Base-by-base conservation (phyloP, 2,888 invertebrate genomes). In the Drosophila neutralis region DNA sequence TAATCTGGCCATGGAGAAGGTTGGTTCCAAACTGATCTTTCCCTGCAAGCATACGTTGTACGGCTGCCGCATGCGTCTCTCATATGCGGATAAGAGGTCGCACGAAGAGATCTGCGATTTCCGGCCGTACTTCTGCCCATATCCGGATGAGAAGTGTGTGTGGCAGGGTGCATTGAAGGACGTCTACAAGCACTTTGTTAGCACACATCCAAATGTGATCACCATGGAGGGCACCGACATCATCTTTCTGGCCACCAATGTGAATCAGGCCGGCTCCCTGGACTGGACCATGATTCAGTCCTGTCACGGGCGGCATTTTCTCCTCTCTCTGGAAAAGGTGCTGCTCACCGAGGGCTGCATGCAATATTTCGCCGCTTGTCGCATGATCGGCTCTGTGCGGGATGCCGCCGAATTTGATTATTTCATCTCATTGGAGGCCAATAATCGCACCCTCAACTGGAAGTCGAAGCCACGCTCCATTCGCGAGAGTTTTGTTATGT, bases 221-320 rank as follows among this genome's bases (percentile, higher is more conserved):
- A 99, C 99, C 35, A 94, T 99, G 76, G 98, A 99, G 95, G 98
- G 98, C 53, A 99, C 99, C 93, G 99, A 99, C 92, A 99, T 99
- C 86, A 99, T 99, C 51, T 99, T 99, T 93, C 94, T 99, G 85
- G 99, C 99, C 0, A 99, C 99, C 29, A 99, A 99, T 93, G 99
- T 99, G 71, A 99, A 99, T 94, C 95, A 99, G 78, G 99, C 99
- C 4, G 99, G 99, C 60, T 99, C 99, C n/a, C 98, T 99, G 7
- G 99, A 99, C 93, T 99, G 99, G 99, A 98, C 98, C 5, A 99
- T 99, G 99, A 99, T 99, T 98, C 99, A 99, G 94, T 98, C 98
- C 15, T 99, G 99, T 93, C 99, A 99, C 93, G 98, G 98, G 58
- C 98, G 98, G 91, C 98, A 99, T 93, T 99, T 99, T 92, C 98